A percentile compares a stretch with the other conserved stretches of the same genome.
Evolutionary conservation across 2,888 invertebrate species (phyloP).

Genomic region (Calameuta filiformis): DNA sequence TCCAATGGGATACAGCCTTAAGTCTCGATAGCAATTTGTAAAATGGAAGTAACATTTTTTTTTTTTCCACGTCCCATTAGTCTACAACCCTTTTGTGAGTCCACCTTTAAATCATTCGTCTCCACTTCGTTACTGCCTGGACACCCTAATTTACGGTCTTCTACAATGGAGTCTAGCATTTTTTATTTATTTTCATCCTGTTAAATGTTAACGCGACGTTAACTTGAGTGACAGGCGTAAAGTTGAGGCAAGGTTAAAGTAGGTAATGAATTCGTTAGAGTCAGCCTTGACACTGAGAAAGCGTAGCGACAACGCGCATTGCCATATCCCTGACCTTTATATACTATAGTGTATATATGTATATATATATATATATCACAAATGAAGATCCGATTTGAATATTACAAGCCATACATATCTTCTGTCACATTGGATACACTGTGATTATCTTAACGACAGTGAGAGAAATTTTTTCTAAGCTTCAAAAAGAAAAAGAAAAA

Average conservation of each 20-base stretch:
- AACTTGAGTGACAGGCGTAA: neutral
- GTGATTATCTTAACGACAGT: neutral
- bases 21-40: too few relatives aligned
- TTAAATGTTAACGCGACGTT: neutral
- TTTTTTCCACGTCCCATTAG: too few relatives aligned
- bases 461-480: neutral
- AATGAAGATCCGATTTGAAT: neutral
- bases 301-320: conserved; percentile 13
- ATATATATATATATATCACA: neutral
- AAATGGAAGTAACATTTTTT: too few relatives aligned
- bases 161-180: too few relatives aligned
- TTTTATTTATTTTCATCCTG: neutral
- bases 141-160: too few relatives aligned
- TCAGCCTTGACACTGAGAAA: conserved; percentile 29
- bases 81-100: too few relatives aligned
- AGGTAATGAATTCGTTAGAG: conserved; percentile 23
- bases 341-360: too few relatives aligned
- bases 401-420: neutral
- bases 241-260: neutral
- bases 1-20: too few relatives aligned
- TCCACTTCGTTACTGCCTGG: too few relatives aligned
- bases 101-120: too few relatives aligned
- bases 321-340: conserved; percentile 1
- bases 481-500: neutral
- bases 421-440: neutral